Base-by-base conservation (phyloP, 2,797 vertebrate genomes). In the Percopsis omiscomaycus region DNA sequence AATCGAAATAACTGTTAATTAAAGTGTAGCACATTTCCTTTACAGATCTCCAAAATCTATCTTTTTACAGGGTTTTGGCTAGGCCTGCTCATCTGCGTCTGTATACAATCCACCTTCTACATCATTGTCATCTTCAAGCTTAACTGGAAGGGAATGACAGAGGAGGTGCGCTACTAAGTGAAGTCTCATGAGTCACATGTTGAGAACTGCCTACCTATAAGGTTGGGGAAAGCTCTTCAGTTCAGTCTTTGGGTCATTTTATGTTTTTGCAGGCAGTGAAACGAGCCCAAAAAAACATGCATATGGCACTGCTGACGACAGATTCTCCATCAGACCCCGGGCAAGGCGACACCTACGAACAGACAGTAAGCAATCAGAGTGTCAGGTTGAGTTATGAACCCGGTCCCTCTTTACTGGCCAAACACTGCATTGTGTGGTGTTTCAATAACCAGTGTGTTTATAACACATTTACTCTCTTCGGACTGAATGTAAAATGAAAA, bases 61-160 rank as follows among this genome's bases (percentile, higher is more conserved):
- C 59, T 54, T 59, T 64, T 12, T 2, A 14, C 80, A 98, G 96
- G 96, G 42, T 93, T 96, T 62, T 98, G 96, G 96, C 78, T 92
- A 0, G 96, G 96, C 9, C 86, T 98, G 56, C 81, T 95, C 0
- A 27, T 94, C 64, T 94, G 93, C 29, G 81, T 92, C 4, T 69
- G 86, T 29, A 55, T 94, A 46, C 94, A 97, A 65, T 92, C 93
- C 0, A 59, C 75, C n/a, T 94, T 95, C 75, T 96, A 94, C 79
- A 82, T 89, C 0, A 67, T 75, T 8, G 86, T 95, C 53, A 93
- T 96, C 76, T 81, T 93, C 55, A 91, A 74, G 2, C 83, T 95
- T 54, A 85, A 97, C 29, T 95, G 95, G 95, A 86, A 87, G 72
- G 91, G 75, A 63, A 91, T 93, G 49, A 91, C 92, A 1, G 83